Evolutionary conservation across 1,140 invertebrate genomes (phyloP).

Genomic region (Orius insidiosus): DNA sequence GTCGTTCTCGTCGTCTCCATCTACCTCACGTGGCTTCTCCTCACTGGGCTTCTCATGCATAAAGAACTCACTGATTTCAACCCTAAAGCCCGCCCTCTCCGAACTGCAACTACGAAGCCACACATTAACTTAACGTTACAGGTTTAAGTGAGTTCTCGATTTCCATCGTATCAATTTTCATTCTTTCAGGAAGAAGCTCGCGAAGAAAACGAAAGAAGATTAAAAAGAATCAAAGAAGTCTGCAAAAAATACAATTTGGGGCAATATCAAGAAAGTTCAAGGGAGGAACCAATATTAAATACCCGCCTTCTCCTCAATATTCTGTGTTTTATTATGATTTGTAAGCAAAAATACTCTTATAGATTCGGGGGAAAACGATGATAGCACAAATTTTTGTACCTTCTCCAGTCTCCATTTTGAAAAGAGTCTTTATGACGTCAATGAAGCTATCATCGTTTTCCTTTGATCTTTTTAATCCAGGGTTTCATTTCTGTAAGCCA

Average conservation of each 20-base stretch:
- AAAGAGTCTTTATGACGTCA: no score
- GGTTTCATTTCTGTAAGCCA: not conserved
- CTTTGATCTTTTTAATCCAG: not conserved
- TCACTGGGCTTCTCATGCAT: no score
- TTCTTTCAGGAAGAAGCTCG: conserved; percentile 23
- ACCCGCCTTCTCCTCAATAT: conserved; percentile 34
- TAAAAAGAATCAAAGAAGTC: conserved; percentile 22
- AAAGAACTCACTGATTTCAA: no score
- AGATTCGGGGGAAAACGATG: not conserved
- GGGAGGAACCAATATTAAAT: conserved; percentile 23
- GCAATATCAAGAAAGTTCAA: conserved; percentile 21
- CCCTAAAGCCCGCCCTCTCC: no score
- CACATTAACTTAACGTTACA: no score
- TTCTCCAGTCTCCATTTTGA: no score
- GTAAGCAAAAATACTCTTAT: conserved; percentile 22
- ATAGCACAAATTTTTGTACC: no score
- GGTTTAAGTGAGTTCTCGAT: no score
- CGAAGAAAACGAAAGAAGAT: conserved; percentile 23
- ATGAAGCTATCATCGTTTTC: not conserved
- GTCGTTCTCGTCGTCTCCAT: no score
- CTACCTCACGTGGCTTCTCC: no score
- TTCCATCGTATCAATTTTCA: not conserved
- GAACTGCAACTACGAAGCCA: no score
- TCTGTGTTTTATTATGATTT: conserved; percentile 31
- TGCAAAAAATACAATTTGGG: conserved; percentile 31